phyloP scores from a whole-genome alignment of 2,113 vertebrate species.

The Nothobranchius kuhntae region DNA sequence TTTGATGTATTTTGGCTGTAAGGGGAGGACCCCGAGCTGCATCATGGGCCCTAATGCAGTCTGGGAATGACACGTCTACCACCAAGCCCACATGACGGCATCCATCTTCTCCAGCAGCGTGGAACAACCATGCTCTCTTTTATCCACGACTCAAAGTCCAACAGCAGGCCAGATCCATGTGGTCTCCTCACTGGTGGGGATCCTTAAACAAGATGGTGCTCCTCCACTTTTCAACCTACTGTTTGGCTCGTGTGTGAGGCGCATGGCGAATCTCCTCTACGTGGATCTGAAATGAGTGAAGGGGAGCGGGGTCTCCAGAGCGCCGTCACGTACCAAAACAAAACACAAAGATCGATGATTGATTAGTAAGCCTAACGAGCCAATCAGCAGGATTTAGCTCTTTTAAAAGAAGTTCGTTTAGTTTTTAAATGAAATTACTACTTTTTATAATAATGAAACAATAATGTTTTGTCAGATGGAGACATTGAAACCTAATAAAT shows the following conservation, averaged over 20 bases:
- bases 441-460: too few relatives aligned
- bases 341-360: too few relatives aligned
- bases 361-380: too few relatives aligned
- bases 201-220: too few relatives aligned
- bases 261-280: conserved; percentile 47
- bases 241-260: conserved; percentile 17
- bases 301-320: conserved; percentile 56
- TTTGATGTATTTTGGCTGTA: neutral
- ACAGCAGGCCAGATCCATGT: conserved; percentile 38
- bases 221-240: neutral
- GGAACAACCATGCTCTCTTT: conserved; percentile 49
- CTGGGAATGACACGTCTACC: conserved; percentile 66
- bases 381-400: too few relatives aligned
- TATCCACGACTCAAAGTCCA: conserved; percentile 63
- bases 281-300: conserved; percentile 38
- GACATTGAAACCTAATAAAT: too few relatives aligned
- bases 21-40: conserved; percentile 7
- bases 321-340: conserved; percentile 30
- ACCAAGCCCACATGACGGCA: conserved; percentile 62
- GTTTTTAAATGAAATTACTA: too few relatives aligned
- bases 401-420: too few relatives aligned
- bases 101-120: conserved; percentile 64
- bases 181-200: conserved; percentile 8
- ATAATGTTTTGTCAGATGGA: too few relatives aligned
- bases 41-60: conserved; percentile 45